phyloP scores from a whole-genome alignment of 64 coral and sea anemone species.

The Pocillopora damicornis region DNA sequence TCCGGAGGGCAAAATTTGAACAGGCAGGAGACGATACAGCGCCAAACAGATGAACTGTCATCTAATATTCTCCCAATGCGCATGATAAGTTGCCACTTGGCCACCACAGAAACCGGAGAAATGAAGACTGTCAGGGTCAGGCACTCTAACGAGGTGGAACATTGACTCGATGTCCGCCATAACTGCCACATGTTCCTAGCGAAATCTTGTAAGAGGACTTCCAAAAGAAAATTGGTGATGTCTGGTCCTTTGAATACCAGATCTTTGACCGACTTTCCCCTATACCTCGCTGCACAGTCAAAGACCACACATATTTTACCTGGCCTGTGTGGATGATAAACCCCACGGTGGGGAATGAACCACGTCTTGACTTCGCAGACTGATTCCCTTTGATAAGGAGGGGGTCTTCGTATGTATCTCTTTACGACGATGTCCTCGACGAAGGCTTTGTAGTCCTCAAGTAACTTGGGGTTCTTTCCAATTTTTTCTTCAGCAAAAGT shows the following conservation, averaged over 20 bases:
- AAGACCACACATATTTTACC: slow-evolving; percentile 41
- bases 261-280: slow-evolving; percentile 30
- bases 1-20: slow-evolving; percentile 49
- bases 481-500: neutral
- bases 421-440: neutral
- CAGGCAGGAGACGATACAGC: slow-evolving; percentile 47
- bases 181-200: slow-evolving; percentile 34
- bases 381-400: neutral
- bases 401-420: neutral
- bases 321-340: slow-evolving; percentile 31
- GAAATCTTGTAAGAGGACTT: slow-evolving; percentile 33
- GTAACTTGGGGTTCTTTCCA: neutral
- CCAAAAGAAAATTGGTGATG: slow-evolving; percentile 37
- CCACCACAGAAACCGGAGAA: slow-evolving; percentile 53
- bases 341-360: slow-evolving; percentile 56
- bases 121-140: neutral
- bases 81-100: slow-evolving; percentile 21
- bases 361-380: slow-evolving; percentile 23
- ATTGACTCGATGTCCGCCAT: slow-evolving; percentile 50
- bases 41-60: slow-evolving; percentile 47
- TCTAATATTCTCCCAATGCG: slow-evolving; percentile 10
- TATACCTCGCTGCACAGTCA: slow-evolving; percentile 30
- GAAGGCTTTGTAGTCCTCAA: neutral
- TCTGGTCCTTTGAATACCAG: slow-evolving; percentile 37
- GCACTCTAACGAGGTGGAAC: slow-evolving; percentile 38